Evolutionary conservation across 1,140 invertebrate genomes (phyloP).

Genomic region (Drosophila tani): DNA sequence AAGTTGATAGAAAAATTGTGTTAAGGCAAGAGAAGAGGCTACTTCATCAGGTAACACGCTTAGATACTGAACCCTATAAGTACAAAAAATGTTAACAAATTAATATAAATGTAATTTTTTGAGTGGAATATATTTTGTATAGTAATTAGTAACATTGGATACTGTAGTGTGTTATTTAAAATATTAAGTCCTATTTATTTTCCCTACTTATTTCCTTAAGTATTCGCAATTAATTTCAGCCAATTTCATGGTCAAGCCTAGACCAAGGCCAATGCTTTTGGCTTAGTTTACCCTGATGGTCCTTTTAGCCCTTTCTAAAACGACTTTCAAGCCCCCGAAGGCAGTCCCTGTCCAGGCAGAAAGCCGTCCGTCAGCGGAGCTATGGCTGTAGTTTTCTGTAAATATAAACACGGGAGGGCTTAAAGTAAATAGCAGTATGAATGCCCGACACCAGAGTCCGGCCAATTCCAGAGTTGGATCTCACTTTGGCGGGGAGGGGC

Average conservation of each 20-base stretch:
- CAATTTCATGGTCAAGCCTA: constrained; percentile 7
- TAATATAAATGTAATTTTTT: no score
- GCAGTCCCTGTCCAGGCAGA: neutral
- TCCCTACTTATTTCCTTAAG: neutral
- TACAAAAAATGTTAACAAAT: no score
- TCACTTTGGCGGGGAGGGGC: constrained; percentile 8
- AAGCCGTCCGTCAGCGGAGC: constrained; percentile 34
- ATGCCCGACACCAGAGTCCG: constrained; percentile 20
- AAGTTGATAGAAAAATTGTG: neutral
- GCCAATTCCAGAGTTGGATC: constrained; percentile 10
- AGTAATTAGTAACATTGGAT: no score
- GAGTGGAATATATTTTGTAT: no score
- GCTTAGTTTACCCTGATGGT: no score
- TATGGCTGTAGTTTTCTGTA: constrained; percentile 12
- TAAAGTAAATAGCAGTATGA: constrained; percentile 15
- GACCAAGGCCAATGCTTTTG: constrained; percentile 1
- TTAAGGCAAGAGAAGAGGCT: no score
- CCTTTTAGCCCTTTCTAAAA: neutral
- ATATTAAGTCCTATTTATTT: neutral
- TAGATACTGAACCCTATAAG: no score
- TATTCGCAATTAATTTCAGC: neutral
- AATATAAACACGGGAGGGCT: constrained; percentile 28
- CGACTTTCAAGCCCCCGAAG: constrained; percentile 24
- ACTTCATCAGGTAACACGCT: no score
- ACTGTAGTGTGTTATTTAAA: no score